Evolutionary conservation across 92 coral and sea anemone species (phyloP).

Genomic region (Parazoanthus swiftii): DNA sequence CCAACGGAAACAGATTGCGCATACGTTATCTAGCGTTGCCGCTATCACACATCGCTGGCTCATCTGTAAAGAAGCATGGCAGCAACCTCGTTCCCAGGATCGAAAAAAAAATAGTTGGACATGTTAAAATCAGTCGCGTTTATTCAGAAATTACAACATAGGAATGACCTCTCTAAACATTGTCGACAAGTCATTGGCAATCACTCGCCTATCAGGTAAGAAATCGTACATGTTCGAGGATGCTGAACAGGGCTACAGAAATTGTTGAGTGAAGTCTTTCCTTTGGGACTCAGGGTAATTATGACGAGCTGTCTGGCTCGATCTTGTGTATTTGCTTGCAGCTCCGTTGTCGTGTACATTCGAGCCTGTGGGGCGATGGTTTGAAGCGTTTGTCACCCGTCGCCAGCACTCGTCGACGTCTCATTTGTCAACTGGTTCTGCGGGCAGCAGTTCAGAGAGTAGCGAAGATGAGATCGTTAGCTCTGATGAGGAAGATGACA

Average conservation of each 20-base stretch:
- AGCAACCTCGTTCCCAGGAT: not conserved
- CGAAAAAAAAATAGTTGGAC: too few relatives aligned
- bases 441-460: conserved; percentile 60
- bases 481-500: conserved; percentile 96
- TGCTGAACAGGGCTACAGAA: not conserved
- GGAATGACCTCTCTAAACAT: not conserved
- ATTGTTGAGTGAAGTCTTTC: too few relatives aligned
- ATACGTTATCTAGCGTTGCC: conserved; percentile 45
- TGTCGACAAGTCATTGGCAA: not conserved
- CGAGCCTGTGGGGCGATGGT: conserved; percentile 98
- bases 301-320: too few relatives aligned
- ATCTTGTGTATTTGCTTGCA: conserved; percentile 21
- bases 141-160: too few relatives aligned
- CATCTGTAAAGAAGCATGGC: not conserved
- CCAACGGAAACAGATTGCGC: conserved; percentile 53
- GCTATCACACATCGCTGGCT: conserved; percentile 41
- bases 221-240: too few relatives aligned
- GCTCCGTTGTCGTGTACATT: conserved; percentile 75
- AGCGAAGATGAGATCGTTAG: conserved; percentile 72
- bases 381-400: conserved; percentile 82
- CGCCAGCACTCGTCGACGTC: conserved; percentile 81
- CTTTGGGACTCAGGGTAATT: not conserved
- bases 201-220: conserved; percentile 20
- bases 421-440: conserved; percentile 68
- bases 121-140: too few relatives aligned